A percentile compares a stretch with the other conserved stretches of the same genome.
Conservation (phyloP, 2,888 invertebrate species). For the Drosophila kambysellisi region DNA sequence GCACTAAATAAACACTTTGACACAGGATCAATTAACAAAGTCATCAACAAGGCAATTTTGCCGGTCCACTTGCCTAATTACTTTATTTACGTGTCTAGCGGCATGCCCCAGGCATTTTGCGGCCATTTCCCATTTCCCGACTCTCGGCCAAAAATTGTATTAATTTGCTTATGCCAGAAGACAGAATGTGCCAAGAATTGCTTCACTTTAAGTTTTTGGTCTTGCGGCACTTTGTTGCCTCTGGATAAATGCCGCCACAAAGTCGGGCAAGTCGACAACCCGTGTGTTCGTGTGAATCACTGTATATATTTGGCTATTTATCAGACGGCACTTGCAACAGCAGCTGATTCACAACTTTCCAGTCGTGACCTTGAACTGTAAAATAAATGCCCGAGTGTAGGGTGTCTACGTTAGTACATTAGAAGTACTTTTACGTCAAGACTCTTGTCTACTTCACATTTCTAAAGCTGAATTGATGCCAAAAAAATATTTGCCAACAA, state of each 20-base stretch:
- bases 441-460: not conserved
- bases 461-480: not conserved
- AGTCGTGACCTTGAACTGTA: constrained; percentile 3
- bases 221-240: constrained; percentile 32
- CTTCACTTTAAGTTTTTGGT: constrained; percentile 11
- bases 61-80: constrained; percentile 64
- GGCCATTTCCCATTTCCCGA: constrained; percentile 8
- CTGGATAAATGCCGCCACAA: not conserved
- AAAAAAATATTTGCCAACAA: not conserved
- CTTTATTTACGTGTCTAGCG: constrained; percentile 73
- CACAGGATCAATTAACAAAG: constrained; percentile 75
- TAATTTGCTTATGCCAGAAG: constrained; percentile 67
- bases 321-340: constrained; percentile 30
- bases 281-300: not conserved
- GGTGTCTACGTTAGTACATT: not conserved
- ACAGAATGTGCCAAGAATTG: not conserved
- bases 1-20: constrained; percentile 75
- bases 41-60: constrained; percentile 28
- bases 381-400: not conserved
- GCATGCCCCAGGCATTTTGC: constrained; percentile 15
- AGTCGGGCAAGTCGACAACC: not conserved
- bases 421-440: too few species aligned
- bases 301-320: not conserved
- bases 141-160: constrained; percentile 65
- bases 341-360: constrained; percentile 1